Evolutionary conservation across 23 tunicate genomes (phyloP), one percentile per base, ranked within the genome.

Genomic region (Diplosoma virens): DNA sequence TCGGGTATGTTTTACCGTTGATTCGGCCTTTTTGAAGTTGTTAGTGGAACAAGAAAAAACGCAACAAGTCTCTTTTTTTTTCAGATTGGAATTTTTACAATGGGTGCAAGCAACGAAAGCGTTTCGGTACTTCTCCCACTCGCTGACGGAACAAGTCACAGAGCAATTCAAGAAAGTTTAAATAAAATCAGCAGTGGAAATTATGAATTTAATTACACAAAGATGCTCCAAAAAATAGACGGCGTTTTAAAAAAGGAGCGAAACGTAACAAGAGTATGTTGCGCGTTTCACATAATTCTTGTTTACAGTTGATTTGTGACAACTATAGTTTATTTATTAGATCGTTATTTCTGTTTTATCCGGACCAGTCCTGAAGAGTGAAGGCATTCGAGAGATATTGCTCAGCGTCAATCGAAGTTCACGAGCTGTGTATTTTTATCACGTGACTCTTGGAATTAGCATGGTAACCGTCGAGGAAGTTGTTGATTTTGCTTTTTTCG

Each of bases 101-200:
- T 72, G 34, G 78, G 78, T 16, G 47, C 46, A 6, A 2, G 6
- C 2, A 3, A 7, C 6, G 3, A 18, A 2, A 34, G 36, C 6
- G 78, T 72, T 4, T 16, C 46, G 5, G 78, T 47, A 5, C 17
- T 48, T 25, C 18, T 72, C 3, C 22, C 60, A 2, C 18, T 48
- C 5, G 3, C 20, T 3, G 6, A 24, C 1, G 78, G 78, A 50
- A 72, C 60, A 24, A 72, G 78, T 28, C 78, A 72, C 78, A 47
- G 78, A 29, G 36, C 37, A 14, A 61, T 72, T 11, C 78, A 72
- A 36, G 37, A 3, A 2, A 61, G 61, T 3, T 25, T 72, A 35
- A 37, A 47, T 4, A 24, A 9, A 3, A 14, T 72, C 22, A 20
- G 9, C 5, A 47, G 25, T 6, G 78, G 78, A 25, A 14, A 47